Percentiles rank a stretch among this genome's conserved stretches.
phyloP scores from a whole-genome alignment of 2,797 vertebrate genomes.

The Chloroceryle inda region DNA sequence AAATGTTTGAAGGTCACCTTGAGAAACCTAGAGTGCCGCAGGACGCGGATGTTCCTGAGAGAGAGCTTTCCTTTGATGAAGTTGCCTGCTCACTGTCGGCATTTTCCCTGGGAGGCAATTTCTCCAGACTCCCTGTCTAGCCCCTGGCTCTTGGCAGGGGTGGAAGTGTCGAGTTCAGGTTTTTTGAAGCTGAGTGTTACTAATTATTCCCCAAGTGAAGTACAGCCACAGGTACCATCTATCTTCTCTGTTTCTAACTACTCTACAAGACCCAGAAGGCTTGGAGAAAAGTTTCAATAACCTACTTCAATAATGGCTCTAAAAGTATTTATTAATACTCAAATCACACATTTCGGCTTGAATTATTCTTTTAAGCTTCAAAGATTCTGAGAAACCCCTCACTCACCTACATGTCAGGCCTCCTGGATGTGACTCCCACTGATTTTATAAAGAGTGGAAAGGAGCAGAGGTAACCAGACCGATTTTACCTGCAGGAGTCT shows the following conservation, averaged over 20 bases:
- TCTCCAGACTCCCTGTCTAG: not conserved
- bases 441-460: not conserved
- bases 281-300: slow-evolving; percentile 10
- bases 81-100: not conserved
- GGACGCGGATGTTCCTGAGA: not conserved
- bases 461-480: not conserved
- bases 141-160: not conserved
- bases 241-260: slow-evolving; percentile 8
- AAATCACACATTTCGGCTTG: not conserved
- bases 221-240: not conserved
- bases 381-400: not conserved
- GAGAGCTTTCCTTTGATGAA: not conserved
- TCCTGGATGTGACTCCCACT: not conserved
- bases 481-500: not conserved
- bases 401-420: accelerated
- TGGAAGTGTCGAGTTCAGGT: not conserved
- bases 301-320: not conserved
- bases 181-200: slow-evolving; percentile 35
- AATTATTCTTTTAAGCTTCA: not conserved
- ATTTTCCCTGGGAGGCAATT: not conserved
- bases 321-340: not conserved
- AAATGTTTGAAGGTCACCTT: not conserved
- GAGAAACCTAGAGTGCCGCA: not conserved
- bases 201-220: slow-evolving; percentile 53
- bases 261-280: not conserved